A percentile compares a stretch with the other conserved stretches of the same genome.
phyloP scores from a whole-genome alignment of 2,797 vertebrate genomes.

The Clamator glandarius region DNA sequence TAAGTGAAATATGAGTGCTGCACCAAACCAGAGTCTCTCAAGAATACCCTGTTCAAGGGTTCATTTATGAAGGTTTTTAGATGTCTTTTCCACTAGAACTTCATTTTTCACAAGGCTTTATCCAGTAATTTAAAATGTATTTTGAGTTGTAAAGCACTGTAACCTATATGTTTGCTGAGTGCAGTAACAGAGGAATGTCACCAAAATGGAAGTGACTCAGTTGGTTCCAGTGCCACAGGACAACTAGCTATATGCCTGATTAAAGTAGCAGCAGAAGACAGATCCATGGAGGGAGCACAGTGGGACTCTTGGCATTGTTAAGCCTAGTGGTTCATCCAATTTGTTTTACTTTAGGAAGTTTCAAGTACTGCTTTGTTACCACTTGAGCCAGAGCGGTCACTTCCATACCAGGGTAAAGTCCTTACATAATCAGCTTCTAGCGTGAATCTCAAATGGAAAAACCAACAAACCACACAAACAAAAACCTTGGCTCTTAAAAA shows the following conservation, averaged over 20 bases:
- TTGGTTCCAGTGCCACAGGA: background rate
- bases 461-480: background rate
- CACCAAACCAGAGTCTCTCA: background rate
- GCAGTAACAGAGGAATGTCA: background rate
- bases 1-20: background rate
- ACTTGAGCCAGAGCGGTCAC: background rate
- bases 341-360: background rate
- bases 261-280: background rate
- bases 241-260: background rate
- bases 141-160: background rate
- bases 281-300: background rate
- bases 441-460: background rate
- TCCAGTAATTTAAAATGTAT: background rate
- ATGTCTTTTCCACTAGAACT: background rate
- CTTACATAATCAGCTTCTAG: background rate
- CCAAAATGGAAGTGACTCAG: background rate
- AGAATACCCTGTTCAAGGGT: background rate
- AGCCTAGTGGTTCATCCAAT: background rate
- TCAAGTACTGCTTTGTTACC: background rate
- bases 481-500: background rate
- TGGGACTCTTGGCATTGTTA: background rate
- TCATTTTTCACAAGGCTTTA: background rate
- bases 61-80: background rate
- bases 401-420: background rate
- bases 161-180: background rate